Percentiles rank a stretch among this genome's conserved stretches.
phyloP scores from a whole-genome alignment of 1,140 invertebrate species.

The Zaprionus ghesquierei region DNA sequence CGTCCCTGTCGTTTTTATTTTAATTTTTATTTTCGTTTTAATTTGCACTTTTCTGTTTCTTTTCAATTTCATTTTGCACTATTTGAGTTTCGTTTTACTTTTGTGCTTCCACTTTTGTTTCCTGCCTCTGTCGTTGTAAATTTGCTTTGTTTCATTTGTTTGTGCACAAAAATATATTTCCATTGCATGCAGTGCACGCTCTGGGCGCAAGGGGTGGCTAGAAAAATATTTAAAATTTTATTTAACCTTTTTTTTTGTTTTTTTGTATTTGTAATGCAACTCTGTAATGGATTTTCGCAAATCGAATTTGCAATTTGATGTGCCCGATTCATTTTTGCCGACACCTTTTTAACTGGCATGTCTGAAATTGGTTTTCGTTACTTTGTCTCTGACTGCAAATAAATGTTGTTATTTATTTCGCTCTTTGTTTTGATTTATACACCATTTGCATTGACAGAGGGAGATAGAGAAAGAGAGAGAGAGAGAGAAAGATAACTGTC shows the following conservation, averaged over 20 bases:
- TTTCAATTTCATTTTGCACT: neutral
- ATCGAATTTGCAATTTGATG: neutral
- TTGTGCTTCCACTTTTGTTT: neutral
- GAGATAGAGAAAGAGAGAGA: neutral
- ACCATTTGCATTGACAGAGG: neutral
- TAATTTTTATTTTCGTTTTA: neutral
- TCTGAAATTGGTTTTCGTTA: neutral
- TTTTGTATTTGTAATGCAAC: neutral
- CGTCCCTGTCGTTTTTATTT: neutral
- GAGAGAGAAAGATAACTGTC: neutral
- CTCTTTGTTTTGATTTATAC: neutral
- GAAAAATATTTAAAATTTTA: neutral
- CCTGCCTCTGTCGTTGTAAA: neutral
- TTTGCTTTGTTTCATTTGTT: neutral
- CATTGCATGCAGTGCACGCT: neutral
- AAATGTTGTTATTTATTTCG: neutral
- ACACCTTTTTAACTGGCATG: neutral
- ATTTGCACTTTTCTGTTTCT: neutral
- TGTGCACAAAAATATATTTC: neutral
- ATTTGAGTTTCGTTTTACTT: neutral
- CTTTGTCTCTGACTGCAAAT: neutral
- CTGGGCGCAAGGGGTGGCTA: neutral
- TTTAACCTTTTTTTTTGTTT: neutral
- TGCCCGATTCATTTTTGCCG: neutral
- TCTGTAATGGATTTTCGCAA: neutral